phyloP scores from a whole-genome alignment of 2,888 invertebrate species.

The Cheilosia impressa region DNA sequence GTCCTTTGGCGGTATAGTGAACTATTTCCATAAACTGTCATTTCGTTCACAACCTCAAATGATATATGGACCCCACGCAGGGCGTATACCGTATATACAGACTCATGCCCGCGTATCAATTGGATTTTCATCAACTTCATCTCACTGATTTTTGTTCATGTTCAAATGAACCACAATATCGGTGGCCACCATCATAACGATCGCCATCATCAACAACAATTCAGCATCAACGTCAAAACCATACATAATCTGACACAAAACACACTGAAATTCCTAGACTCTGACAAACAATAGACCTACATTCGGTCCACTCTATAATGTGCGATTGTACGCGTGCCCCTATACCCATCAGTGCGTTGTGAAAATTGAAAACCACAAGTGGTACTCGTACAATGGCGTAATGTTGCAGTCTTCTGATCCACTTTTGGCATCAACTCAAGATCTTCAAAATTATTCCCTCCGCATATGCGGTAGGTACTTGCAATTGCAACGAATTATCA shows the following conservation, averaged over 20 bases:
- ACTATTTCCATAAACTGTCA: constrained; percentile 28
- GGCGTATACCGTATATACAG: constrained; percentile 16
- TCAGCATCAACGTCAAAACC: constrained; percentile 56
- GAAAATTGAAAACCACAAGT: constrained; percentile 64
- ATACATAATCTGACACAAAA: constrained; percentile 53
- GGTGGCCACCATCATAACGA: constrained; percentile 47
- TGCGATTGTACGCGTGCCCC: constrained; percentile 1
- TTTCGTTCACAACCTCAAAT: constrained; percentile 41
- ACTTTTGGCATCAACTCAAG: constrained; percentile 64
- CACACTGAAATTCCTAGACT: constrained; percentile 56
- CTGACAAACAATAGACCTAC: constrained; percentile 64
- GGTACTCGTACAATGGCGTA: constrained; percentile 25
- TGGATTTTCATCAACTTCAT: constrained; percentile 65
- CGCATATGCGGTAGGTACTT: constrained; percentile 5
- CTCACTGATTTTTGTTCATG: constrained; percentile 47
- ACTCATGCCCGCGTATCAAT: constrained; percentile 69
- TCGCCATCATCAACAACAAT: constrained; percentile 36
- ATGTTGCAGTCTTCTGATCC: constrained; percentile 31
- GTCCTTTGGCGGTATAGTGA: constrained; percentile 36
- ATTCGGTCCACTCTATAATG: constrained; percentile 26
- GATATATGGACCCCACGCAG: constrained; percentile 63
- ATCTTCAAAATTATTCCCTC: constrained; percentile 17
- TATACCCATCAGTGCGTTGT: constrained; percentile 32
- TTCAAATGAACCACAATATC: constrained; percentile 56
- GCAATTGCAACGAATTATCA: constrained; percentile 53